Evolutionary conservation across 2,797 vertebrate species (phyloP).

Genomic region (Cirrhinus molitorella): DNA sequence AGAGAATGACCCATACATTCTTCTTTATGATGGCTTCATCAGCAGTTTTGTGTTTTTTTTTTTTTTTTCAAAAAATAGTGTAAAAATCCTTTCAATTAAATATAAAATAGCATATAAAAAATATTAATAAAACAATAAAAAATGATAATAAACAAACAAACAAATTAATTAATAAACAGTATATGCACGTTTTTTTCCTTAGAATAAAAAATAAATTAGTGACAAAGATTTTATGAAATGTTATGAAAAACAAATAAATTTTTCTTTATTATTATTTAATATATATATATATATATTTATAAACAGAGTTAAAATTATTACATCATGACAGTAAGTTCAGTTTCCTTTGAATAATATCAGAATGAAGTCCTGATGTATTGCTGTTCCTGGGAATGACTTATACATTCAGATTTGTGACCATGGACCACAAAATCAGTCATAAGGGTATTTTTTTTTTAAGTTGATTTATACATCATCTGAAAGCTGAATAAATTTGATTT

Average conservation of each 20-base stretch:
- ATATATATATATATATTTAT: too few relatives aligned
- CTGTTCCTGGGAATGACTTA: not conserved
- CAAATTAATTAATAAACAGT: not conserved
- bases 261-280: not conserved
- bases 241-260: not conserved
- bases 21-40: not conserved
- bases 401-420: too few relatives aligned
- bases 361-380: not conserved
- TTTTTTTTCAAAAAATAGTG: not conserved
- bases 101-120: not conserved
- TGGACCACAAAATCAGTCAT: too few relatives aligned
- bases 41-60: not conserved
- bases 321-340: not conserved
- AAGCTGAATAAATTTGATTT: too few relatives aligned
- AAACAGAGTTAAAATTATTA: not conserved
- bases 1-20: not conserved
- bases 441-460: too few relatives aligned
- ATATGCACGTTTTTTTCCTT: not conserved
- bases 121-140: too few relatives aligned
- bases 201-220: not conserved
- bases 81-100: not conserved
- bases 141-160: not conserved
- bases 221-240: not conserved
- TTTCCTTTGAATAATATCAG: slow-evolving; percentile 3
- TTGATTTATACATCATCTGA: too few relatives aligned